A percentile compares a stretch with the other conserved stretches of the same genome.
Conservation (phyloP, 1,140 invertebrate genomes). For the Monomorium pharaonis region DNA sequence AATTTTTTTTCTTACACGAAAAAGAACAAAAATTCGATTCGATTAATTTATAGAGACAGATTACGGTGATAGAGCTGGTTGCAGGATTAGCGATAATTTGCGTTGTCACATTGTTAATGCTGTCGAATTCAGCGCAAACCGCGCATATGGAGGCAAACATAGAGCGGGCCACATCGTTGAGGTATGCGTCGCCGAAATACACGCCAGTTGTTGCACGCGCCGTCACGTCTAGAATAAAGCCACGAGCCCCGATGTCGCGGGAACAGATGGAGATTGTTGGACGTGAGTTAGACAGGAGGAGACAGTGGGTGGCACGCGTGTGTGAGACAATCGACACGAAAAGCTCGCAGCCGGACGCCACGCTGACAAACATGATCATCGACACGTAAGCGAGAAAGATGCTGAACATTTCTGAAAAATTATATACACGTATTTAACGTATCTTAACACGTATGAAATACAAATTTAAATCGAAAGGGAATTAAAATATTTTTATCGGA, state of each 20-base stretch:
- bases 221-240: background rate
- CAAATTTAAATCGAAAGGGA: background rate
- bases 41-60: slow-evolving; percentile 52
- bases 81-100: slow-evolving; percentile 22
- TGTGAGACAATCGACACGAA: slow-evolving; percentile 46
- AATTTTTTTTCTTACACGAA: background rate
- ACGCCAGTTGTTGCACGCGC: background rate
- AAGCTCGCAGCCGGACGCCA: slow-evolving; percentile 42
- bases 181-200: slow-evolving; percentile 10
- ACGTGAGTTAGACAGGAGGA: slow-evolving; percentile 56
- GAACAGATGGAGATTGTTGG: slow-evolving; percentile 53
- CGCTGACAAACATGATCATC: slow-evolving; percentile 75
- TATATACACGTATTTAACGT: background rate
- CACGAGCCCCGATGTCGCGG: slow-evolving; percentile 14
- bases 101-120: slow-evolving; percentile 51
- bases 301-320: slow-evolving; percentile 31
- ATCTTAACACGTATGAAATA: background rate
- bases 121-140: slow-evolving; percentile 36
- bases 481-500: background rate
- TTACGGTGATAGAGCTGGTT: slow-evolving; percentile 47
- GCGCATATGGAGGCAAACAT: slow-evolving; percentile 37
- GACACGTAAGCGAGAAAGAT: slow-evolving; percentile 71
- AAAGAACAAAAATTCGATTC: background rate
- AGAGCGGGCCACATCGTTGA: slow-evolving; percentile 23
- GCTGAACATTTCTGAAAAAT: background rate